Evolutionary conservation across 1,140 invertebrate species (phyloP).

Genomic region (Plutomurus gul): DNA sequence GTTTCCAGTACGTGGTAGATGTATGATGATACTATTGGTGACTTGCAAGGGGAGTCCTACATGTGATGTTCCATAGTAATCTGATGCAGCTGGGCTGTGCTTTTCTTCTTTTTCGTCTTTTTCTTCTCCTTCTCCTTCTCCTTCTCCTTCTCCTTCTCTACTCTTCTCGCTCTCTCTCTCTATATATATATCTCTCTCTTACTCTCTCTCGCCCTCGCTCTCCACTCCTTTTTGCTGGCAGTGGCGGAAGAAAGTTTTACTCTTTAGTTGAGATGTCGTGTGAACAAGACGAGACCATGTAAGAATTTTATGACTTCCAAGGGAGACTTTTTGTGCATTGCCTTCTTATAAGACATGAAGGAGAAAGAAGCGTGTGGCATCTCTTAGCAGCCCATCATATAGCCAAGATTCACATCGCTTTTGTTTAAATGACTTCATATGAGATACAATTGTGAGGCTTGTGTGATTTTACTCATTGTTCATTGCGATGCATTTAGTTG

Average conservation of each 20-base stretch:
- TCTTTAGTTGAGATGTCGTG: constrained; percentile 2
- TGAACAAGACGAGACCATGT: constrained; percentile 23
- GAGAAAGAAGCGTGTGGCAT: constrained; percentile 1
- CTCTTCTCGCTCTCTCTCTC: neutral
- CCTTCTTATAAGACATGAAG: neutral
- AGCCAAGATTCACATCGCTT: constrained; percentile 19
- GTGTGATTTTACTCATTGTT: neutral
- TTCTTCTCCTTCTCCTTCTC: neutral
- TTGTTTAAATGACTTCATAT: constrained; percentile 18
- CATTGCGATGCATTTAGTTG: neutral
- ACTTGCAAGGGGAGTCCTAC: neutral
- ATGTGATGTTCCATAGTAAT: constrained; percentile 6
- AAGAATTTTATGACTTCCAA: constrained; percentile 22
- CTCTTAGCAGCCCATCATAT: constrained; percentile 3
- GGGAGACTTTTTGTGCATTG: constrained; percentile 15
- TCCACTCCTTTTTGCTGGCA: neutral
- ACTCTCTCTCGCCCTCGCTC: neutral
- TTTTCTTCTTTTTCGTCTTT: neutral
- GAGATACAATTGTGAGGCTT: neutral
- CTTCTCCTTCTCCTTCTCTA: neutral
- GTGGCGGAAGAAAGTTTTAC: constrained; percentile 6
- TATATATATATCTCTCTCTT: neutral
- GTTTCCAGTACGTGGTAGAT: no score
- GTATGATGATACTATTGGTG: neutral
- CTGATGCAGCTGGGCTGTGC: neutral